Conservation (phyloP, 2,113 vertebrate genomes). For the Aphyosemion australe region DNA sequence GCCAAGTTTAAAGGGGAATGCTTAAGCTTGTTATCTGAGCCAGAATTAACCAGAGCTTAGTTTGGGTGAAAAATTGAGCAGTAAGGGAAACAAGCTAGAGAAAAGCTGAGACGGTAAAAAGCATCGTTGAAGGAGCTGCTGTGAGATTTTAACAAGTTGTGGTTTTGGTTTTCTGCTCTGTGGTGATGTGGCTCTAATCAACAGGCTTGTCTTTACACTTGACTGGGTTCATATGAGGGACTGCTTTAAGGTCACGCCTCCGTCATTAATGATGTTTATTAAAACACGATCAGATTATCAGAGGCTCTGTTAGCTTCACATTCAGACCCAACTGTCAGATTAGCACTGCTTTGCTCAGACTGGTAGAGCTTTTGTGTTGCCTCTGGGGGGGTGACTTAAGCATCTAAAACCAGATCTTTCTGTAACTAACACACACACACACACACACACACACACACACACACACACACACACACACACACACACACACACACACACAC, state of each 20-base stretch:
- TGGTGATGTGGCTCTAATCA: background rate
- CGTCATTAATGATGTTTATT: conserved; percentile 43
- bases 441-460: too few species aligned
- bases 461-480: too few species aligned
- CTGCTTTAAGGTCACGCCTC: conserved; percentile 23
- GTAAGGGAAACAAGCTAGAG: conserved; percentile 1
- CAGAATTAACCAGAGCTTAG: conserved; percentile 32
- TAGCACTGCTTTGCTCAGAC: conserved; percentile 35
- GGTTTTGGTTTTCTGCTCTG: conserved; percentile 5
- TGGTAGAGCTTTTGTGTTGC: conserved; percentile 43
- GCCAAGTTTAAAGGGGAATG: conserved; percentile 26
- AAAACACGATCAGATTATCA: conserved; percentile 41
- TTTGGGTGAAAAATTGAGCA: conserved; percentile 8
- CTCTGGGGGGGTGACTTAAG: conserved; percentile 22
- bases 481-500: conserved; percentile 29
- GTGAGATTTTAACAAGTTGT: background rate
- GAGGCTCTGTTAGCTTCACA: conserved; percentile 32
- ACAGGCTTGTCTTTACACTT: conserved; percentile 1
- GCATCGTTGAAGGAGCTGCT: background rate
- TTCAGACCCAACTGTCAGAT: conserved; percentile 51
- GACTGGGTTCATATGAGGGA: background rate
- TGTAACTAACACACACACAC: background rate
- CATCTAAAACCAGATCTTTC: conserved; percentile 23
- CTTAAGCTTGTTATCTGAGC: conserved; percentile 29
- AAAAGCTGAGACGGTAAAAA: background rate